These are phyloP conservation scores for Cryptocephalus primarius DNA, from an alignment of 2,888 invertebrate genomes.

Conservation along the genomic window DNA sequence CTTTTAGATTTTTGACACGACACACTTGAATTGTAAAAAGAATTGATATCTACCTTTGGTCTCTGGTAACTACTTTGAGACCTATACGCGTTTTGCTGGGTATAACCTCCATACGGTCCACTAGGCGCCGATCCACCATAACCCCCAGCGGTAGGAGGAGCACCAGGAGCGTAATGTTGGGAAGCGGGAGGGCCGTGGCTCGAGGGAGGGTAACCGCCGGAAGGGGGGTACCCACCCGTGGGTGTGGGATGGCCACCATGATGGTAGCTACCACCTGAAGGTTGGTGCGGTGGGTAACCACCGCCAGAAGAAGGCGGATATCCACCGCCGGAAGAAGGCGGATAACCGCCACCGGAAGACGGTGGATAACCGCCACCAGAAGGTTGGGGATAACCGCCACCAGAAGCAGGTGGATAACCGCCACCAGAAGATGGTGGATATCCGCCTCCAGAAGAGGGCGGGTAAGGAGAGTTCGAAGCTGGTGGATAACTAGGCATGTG, in stretches of 20 bases:
- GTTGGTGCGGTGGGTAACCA: conserved; percentile 7
- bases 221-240: conserved; percentile 9
- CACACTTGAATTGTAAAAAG: too few species aligned
- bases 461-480: conserved; percentile 15
- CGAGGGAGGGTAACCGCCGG: conserved; percentile 7
- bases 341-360: conserved; percentile 9
- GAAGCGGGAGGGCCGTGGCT: too few species aligned
- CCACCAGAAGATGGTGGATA: conserved; percentile 11
- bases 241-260: conserved; percentile 8
- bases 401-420: conserved; percentile 7
- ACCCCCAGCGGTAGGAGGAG: conserved; percentile 21
- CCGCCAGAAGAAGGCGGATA: conserved; percentile 11
- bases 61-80: too few species aligned
- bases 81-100: conserved; percentile 7
- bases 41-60: too few species aligned
- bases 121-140: conserved; percentile 10
- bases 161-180: conserved; percentile 26
- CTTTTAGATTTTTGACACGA: too few species aligned
- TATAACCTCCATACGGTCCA: conserved; percentile 21
- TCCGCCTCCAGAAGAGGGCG: conserved; percentile 16
- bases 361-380: conserved; percentile 12
- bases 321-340: conserved; percentile 10
- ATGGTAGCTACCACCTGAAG: neutral
- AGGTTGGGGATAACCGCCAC: conserved; percentile 14
- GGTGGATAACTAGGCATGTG: conserved; percentile 26